These are phyloP conservation scores for Neosalanx taihuensis DNA, from an alignment of 2,797 vertebrate genomes.

Conservation along the genomic window DNA sequence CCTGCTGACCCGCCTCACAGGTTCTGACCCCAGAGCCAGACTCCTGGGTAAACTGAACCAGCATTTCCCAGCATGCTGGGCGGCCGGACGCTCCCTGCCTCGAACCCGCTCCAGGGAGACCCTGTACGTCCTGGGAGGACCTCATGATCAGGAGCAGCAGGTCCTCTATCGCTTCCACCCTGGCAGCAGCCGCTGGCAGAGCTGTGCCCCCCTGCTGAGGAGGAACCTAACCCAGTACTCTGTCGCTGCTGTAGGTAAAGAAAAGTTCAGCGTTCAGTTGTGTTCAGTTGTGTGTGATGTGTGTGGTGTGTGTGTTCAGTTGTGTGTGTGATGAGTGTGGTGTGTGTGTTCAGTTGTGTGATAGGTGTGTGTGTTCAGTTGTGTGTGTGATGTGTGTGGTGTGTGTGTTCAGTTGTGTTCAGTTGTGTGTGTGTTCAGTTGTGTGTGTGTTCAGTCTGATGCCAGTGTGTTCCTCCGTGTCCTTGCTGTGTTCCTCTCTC, in stretches of 20 bases:
- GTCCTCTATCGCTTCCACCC: conserved; percentile 81
- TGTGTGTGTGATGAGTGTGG: too few species aligned
- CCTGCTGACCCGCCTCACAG: conserved; percentile 72
- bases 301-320: too few species aligned
- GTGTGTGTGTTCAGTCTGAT: not conserved
- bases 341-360: too few species aligned
- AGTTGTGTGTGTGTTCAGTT: not conserved
- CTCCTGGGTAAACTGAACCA: conserved; percentile 78
- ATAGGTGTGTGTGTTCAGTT: too few species aligned
- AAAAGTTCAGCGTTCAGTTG: not conserved
- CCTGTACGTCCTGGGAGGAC: conserved; percentile 82
- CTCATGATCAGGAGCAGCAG: conserved; percentile 83
- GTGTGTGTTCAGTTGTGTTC: not conserved
- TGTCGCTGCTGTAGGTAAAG: conserved; percentile 86
- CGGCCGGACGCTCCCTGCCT: conserved; percentile 50
- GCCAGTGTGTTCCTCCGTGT: not conserved
- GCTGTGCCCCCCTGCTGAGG: conserved; percentile 79
- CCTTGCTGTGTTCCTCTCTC: not conserved
- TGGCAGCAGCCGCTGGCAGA: conserved; percentile 77
- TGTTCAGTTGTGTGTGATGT: not conserved
- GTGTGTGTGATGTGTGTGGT: too few species aligned
- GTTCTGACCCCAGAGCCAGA: conserved; percentile 70
- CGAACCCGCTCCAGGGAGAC: conserved; percentile 73
- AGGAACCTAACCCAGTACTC: conserved; percentile 87
- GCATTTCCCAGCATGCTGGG: conserved; percentile 77